Conservation (phyloP, 64 coral and sea anemone genomes). For the Acropora yongei region DNA sequence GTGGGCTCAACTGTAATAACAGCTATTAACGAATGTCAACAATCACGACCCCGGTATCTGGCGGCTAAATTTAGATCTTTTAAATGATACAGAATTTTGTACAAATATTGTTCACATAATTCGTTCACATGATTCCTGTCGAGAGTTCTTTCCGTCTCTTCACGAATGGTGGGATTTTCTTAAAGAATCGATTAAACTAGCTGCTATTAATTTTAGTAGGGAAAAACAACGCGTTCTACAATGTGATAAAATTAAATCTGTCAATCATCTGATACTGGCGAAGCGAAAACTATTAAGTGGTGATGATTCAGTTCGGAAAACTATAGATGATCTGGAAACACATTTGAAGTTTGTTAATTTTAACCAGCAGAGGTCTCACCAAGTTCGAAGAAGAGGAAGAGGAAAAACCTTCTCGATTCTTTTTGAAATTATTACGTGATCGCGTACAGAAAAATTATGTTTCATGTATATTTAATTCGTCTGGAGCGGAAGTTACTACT, state of each 20-base stretch:
- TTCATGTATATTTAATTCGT: background rate
- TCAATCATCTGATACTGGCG: background rate
- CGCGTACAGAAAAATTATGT: background rate
- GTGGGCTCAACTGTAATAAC: too few species aligned
- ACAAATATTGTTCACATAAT: background rate
- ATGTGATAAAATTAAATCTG: background rate
- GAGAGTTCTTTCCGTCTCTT: background rate
- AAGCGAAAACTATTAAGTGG: background rate
- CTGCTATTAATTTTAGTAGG: background rate
- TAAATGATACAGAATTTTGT: background rate
- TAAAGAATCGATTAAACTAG: background rate
- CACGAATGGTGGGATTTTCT: conserved; percentile 31
- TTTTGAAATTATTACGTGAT: background rate
- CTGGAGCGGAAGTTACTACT: background rate
- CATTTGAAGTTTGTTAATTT: background rate
- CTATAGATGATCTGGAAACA: background rate
- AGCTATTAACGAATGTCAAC: background rate
- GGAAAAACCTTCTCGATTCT: background rate
- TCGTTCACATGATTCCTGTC: background rate
- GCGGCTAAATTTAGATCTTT: conserved; percentile 20
- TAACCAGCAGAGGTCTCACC: background rate
- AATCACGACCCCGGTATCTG: background rate
- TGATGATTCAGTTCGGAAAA: background rate
- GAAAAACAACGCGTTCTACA: background rate
- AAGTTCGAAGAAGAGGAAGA: conserved; percentile 26